Percentiles rank a stretch among this genome's conserved stretches.
These are phyloP conservation scores for Melanophora roralis DNA, from an alignment of 2,888 invertebrate genomes.

Conservation along the genomic window DNA sequence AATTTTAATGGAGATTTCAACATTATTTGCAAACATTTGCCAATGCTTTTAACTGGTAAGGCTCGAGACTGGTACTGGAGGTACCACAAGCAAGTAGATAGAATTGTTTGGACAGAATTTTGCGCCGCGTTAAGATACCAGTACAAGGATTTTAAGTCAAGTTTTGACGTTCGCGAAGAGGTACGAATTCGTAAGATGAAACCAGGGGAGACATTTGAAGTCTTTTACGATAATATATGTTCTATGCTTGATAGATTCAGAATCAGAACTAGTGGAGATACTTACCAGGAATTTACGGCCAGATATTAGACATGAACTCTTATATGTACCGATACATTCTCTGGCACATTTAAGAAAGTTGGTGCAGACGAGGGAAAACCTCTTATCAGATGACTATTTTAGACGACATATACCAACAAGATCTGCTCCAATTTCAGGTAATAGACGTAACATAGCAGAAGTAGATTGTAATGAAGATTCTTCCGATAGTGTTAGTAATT, in stretches of 20 bases:
- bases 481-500: neutral
- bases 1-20: neutral
- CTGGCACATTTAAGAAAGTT: neutral
- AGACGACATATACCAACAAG: neutral
- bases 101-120: slow-evolving; percentile 17
- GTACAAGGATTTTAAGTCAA: too few relatives aligned
- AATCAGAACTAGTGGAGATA: neutral
- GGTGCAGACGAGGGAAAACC: neutral
- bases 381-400: neutral
- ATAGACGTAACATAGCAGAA: neutral
- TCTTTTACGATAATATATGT: slow-evolving; percentile 1
- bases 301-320: neutral
- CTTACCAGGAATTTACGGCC: slow-evolving; percentile 1
- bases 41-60: neutral
- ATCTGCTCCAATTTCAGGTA: too few relatives aligned
- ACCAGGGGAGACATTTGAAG: neutral
- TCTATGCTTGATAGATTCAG: neutral
- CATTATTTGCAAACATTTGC: neutral
- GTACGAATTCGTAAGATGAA: slow-evolving; percentile 35
- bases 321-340: neutral
- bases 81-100: neutral
- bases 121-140: slow-evolving; percentile 18
- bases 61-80: too few relatives aligned
- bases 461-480: neutral
- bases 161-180: slow-evolving; percentile 9